Percentiles rank a stretch among this genome's conserved stretches.
Evolutionary conservation across 2,888 invertebrate species (phyloP).

Genomic region (Julus scandinavius): DNA sequence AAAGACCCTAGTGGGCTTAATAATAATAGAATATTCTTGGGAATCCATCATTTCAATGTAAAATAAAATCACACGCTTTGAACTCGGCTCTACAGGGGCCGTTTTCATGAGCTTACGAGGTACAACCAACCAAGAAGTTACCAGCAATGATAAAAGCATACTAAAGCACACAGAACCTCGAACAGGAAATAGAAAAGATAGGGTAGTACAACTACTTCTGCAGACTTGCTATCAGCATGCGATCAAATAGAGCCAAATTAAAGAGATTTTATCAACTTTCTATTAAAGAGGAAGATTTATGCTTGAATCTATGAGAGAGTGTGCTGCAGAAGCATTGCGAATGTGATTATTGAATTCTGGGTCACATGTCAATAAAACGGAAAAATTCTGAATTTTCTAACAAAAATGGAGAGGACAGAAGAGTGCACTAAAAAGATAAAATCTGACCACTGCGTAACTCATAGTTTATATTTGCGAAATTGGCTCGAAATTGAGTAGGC

Average conservation of each 20-base stretch:
- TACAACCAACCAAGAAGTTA: constrained; percentile 10
- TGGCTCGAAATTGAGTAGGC: too few relatives aligned
- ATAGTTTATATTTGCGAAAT: too few relatives aligned
- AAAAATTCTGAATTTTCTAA: too few relatives aligned
- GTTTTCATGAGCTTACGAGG: background rate
- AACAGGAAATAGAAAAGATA: constrained; percentile 28
- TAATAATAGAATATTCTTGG: background rate
- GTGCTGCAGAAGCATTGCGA: background rate
- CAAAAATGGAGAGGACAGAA: too few relatives aligned
- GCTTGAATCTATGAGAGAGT: background rate
- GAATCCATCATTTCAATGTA: background rate
- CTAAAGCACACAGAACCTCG: constrained; percentile 14
- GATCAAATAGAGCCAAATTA: constrained; percentile 33
- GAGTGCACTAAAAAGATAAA: too few relatives aligned
- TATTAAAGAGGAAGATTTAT: background rate
- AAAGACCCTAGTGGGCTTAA: background rate
- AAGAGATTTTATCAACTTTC: background rate
- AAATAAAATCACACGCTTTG: background rate
- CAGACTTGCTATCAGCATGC: background rate
- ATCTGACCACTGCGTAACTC: too few relatives aligned
- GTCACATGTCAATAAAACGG: too few relatives aligned
- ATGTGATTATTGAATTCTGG: too few relatives aligned
- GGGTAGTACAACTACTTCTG: background rate
- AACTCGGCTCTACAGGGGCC: too few relatives aligned
- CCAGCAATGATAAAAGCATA: background rate